Base-by-base conservation (phyloP, 2,797 vertebrate species). In the Labeo calbasu region DNA sequence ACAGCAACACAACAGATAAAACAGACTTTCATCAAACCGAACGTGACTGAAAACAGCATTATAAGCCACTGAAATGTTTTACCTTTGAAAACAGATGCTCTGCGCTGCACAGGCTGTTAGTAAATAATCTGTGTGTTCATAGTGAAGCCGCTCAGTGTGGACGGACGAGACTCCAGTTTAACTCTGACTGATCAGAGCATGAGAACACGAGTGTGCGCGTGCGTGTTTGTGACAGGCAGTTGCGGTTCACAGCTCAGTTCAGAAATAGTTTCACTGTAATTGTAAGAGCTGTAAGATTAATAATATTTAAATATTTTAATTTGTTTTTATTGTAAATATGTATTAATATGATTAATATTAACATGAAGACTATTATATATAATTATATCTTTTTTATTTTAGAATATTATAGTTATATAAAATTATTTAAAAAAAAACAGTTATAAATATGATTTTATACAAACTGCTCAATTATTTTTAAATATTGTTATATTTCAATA, bases 101-200 rank as follows among this genome's bases (percentile, higher is more conserved):
- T 86, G 70, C 51, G 76, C 72, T 76, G 68, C 77, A 59, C 61
- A 23, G 57, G 46, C 80, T 87, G 80, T 65, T 81, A 83, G 15
- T 63, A 68, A 81, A 77, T 61, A 51, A 75, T 59, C 2, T 83
- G 19, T 84, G 69, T 86, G 84, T 65, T 89, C 87, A 88, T 89
- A 78, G n/a, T 83, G 88, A 86, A 61, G 25, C 40, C 71, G 81
- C 68, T 23, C 28, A 59, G 28, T 36, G n/a, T 25, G 32, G n/a
- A 66, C 80, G 19, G 43, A 75, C 28, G 14, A 17, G 28, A 53
- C 55, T 75, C 43, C 71, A n/a, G 4, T 17, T 66, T 19, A 50
- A 25, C 28, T 12, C 61, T 17, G 50, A 13, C 50, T 8, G 51
- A 59, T 69, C 63, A 7, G 48, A 48, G 13, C 5, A 3, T 0